These are phyloP conservation scores for Zenarchopterus dispar DNA, from an alignment of 2,797 vertebrate species.

Conservation along the genomic window DNA sequence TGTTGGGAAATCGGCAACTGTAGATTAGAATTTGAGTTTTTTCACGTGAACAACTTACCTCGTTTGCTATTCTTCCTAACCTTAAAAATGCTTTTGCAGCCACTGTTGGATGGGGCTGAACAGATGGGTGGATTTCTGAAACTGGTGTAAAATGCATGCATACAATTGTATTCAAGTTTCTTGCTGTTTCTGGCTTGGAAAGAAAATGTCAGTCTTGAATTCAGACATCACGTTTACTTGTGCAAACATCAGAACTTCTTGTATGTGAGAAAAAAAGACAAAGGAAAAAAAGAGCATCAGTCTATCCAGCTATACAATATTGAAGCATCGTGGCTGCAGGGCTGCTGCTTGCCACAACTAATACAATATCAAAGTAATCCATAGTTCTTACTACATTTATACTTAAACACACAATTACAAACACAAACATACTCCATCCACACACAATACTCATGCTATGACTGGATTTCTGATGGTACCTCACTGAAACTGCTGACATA, in stretches of 20 bases:
- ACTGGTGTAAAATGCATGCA: not conserved
- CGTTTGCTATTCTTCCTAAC: no score
- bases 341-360: conserved; percentile 32
- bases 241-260: not conserved
- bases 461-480: conserved; percentile 2
- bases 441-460: conserved; percentile 26
- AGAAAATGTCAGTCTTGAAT: not conserved
- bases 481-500: conserved; percentile 16
- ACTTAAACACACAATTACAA: conserved; percentile 16
- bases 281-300: no score
- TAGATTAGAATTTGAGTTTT: no score
- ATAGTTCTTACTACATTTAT: not conserved
- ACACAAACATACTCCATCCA: conserved; percentile 33
- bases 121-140: no score
- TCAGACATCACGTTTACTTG: not conserved
- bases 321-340: conserved; percentile 25
- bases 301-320: conserved; percentile 23
- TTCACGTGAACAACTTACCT: no score
- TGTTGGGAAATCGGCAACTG: no score
- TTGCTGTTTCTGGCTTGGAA: not conserved
- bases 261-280: no score
- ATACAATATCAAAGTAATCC: conserved; percentile 37
- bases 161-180: no score
- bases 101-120: no score
- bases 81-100: no score